Evolutionary conservation across 2,888 invertebrate genomes (phyloP).

Genomic region (Lepidochitona cinerea): DNA sequence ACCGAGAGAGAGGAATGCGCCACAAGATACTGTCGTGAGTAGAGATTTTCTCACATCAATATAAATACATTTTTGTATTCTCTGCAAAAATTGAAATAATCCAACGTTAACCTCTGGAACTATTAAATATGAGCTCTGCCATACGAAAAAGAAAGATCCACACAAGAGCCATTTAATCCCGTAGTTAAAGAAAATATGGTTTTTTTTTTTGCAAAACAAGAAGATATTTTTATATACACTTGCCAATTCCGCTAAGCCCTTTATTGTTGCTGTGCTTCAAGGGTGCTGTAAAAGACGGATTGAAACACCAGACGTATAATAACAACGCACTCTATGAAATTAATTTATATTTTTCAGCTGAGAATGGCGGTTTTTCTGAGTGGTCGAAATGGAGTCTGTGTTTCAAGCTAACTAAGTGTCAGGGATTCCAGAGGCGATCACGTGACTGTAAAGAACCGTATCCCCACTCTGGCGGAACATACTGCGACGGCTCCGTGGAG

Average conservation of each 20-base stretch:
- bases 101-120: background rate
- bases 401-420: background rate
- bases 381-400: background rate
- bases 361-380: background rate
- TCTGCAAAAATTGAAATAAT: background rate
- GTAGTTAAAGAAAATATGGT: no score
- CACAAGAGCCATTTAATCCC: no score
- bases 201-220: no score
- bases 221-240: no score
- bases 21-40: background rate
- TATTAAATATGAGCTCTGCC: no score
- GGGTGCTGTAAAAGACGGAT: no score
- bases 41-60: no score
- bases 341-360: background rate
- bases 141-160: no score
- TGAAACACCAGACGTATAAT: background rate
- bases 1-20: background rate
- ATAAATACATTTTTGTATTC: no score
- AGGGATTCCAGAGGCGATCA: slow-evolving; percentile 1
- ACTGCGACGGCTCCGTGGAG: background rate
- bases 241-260: no score
- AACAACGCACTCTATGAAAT: background rate
- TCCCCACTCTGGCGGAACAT: background rate
- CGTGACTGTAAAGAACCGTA: background rate
- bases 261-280: no score